Conservation (phyloP, 2,888 invertebrate genomes). For the Tenthredo distinguenda region DNA sequence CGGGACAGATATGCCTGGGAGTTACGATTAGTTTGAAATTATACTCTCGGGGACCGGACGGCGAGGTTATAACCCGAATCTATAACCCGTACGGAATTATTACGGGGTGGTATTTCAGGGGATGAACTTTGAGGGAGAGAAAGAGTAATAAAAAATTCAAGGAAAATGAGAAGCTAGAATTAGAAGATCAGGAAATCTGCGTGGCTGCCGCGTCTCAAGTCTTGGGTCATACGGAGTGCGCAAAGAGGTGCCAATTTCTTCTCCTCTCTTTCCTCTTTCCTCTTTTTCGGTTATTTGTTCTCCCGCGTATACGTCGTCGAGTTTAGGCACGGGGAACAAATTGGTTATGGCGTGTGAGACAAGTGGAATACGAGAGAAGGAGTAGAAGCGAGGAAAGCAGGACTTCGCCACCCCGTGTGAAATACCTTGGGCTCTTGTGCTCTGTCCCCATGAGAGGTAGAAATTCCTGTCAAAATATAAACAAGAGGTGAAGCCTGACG, state of each 20-base stretch:
- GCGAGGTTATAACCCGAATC: constrained; percentile 11
- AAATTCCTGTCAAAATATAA: constrained; percentile 47
- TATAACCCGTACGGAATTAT: background rate
- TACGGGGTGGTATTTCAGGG: background rate
- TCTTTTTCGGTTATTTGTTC: background rate
- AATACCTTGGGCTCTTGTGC: constrained; percentile 4
- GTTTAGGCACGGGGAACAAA: constrained; percentile 3
- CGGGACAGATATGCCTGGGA: constrained; percentile 46
- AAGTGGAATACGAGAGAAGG: background rate
- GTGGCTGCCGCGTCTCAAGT: background rate
- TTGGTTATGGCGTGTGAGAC: constrained; percentile 41
- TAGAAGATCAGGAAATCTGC: background rate
- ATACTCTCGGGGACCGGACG: constrained; percentile 20
- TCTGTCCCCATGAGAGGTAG: background rate
- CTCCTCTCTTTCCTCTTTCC: background rate
- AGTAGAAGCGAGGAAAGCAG: background rate
- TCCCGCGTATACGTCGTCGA: background rate
- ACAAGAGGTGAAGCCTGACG: constrained; percentile 20
- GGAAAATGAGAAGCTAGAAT: background rate
- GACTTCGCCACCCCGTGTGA: background rate
- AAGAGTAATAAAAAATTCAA: background rate
- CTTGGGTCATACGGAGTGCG: background rate
- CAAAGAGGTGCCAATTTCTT: background rate
- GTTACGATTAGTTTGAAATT: constrained; percentile 47
- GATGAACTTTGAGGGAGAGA: background rate